A percentile compares a stretch with the other conserved stretches of the same genome.
Evolutionary conservation across 2,888 invertebrate species (phyloP).

Genomic region (Scaptomyza tumidula): DNA sequence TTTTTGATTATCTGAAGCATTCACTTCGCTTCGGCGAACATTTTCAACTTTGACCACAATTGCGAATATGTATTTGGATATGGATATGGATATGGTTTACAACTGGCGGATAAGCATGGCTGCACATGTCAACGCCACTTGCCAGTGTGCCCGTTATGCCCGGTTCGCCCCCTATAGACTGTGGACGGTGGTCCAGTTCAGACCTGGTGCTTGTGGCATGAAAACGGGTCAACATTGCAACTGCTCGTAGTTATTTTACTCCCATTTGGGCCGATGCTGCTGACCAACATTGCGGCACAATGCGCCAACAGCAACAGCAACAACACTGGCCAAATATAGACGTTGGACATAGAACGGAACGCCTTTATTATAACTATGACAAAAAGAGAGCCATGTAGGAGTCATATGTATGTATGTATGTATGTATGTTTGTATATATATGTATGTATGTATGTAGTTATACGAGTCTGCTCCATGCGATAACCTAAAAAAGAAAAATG

Average conservation of each 20-base stretch:
- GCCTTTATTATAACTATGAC: slow-evolving; percentile 74
- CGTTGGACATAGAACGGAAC: slow-evolving; percentile 72
- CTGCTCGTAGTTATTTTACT: slow-evolving; percentile 54
- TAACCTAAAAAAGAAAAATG: slow-evolving; percentile 71
- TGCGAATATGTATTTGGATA: slow-evolving; percentile 42
- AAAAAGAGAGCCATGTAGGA: slow-evolving; percentile 71
- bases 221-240: slow-evolving; percentile 73
- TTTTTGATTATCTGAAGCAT: slow-evolving; percentile 59
- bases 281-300: slow-evolving; percentile 51
- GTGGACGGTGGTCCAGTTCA: slow-evolving; percentile 31
- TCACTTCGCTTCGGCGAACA: slow-evolving; percentile 42
- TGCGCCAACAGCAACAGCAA: slow-evolving; percentile 36
- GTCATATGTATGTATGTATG: slow-evolving; percentile 45
- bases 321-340: slow-evolving; percentile 66
- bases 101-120: slow-evolving; percentile 62
- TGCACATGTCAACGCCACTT: slow-evolving; percentile 71
- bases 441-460: slow-evolving; percentile 19
- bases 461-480: slow-evolving; percentile 54
- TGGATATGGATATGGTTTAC: slow-evolving; percentile 55
- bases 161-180: neutral
- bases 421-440: slow-evolving; percentile 10
- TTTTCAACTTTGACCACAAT: slow-evolving; percentile 70
- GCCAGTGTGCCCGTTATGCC: slow-evolving; percentile 14
- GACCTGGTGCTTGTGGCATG: slow-evolving; percentile 8
- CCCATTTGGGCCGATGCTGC: slow-evolving; percentile 59